Base-by-base conservation (phyloP, 2,113 vertebrate species). In the Polyodon spathula region DNA sequence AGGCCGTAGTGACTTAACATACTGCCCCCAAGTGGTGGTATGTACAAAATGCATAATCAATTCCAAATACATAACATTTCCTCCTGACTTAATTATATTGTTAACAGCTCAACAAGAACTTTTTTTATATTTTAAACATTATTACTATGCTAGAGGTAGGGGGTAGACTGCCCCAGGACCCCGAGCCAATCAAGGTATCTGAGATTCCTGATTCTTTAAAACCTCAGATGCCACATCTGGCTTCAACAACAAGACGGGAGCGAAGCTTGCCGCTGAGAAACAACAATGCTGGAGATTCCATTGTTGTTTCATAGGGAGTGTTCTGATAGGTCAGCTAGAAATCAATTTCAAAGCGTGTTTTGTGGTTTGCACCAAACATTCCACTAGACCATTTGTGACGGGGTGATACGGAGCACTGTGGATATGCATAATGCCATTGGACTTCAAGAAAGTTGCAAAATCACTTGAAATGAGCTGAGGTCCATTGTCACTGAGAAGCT, bases 361-460 rank as follows among this genome's bases (percentile, higher is more conserved):
- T 14, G 66, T 51, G 4, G 57, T 69, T 43, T 69, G 63, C 7
- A 69, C 53, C 10, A 69, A 69, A 17, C 12, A 48, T 37, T 64
- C 58, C 2, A 54, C 63, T 16, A 65, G 37, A 0, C 63, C 51
- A 50, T 43, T 67, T 1, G 40, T 67, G 2, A 51, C 42, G 16
- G 54, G 58, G 16, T 68, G 63, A 44, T 52, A 64, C 8, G 61
- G 60, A 7, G 58, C 63, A 15, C 59, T 62, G 16, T 37, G 40
- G 4, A 60, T 11, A 16, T 69, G 52, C 8, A 52, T 51, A 0
- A 67, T 15, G 2, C 56, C 46, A 51, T 66, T 63, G 6, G 14
- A 4, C 51, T 51, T 68, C 2, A 67, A 10, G 40, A 67, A 71
- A 3, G 2, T 4, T 5, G 6, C 27, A 37, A 68, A 71, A 7